Conservation (phyloP, 2,797 vertebrate genomes). For the Ctenochaetus hawaiiensis region DNA sequence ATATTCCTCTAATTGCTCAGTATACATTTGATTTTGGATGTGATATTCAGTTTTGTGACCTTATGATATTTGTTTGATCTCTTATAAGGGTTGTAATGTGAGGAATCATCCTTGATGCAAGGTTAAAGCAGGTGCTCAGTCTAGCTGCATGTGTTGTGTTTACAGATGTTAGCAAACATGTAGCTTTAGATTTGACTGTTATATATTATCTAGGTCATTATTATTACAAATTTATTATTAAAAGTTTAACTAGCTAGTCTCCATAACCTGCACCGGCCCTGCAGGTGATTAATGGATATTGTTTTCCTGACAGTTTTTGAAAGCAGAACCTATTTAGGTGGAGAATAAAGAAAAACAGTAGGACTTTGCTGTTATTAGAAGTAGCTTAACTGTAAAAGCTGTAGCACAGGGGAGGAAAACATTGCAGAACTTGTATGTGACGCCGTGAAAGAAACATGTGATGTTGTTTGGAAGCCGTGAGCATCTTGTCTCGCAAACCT, state of each 20-base stretch:
- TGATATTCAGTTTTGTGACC: background rate
- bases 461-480: conserved; percentile 3
- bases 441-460: conserved; percentile 7
- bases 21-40: background rate
- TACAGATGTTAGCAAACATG: background rate
- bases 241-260: no score
- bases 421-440: background rate
- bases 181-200: no score
- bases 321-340: no score
- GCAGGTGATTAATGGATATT: no score
- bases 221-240: no score
- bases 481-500: conserved; percentile 20
- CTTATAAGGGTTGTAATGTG: background rate
- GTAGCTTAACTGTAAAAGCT: background rate
- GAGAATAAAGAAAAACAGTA: no score
- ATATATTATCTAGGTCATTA: no score
- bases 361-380: no score
- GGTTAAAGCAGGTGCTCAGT: conserved; percentile 8
- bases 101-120: background rate
- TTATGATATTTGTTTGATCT: background rate
- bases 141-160: conserved; percentile 20
- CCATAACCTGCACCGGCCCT: no score
- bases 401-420: background rate
- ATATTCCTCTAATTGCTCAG: background rate
- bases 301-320: no score